These are phyloP conservation scores for Stegastes partitus DNA, from an alignment of 2,113 vertebrate species.

Conservation along the genomic window DNA sequence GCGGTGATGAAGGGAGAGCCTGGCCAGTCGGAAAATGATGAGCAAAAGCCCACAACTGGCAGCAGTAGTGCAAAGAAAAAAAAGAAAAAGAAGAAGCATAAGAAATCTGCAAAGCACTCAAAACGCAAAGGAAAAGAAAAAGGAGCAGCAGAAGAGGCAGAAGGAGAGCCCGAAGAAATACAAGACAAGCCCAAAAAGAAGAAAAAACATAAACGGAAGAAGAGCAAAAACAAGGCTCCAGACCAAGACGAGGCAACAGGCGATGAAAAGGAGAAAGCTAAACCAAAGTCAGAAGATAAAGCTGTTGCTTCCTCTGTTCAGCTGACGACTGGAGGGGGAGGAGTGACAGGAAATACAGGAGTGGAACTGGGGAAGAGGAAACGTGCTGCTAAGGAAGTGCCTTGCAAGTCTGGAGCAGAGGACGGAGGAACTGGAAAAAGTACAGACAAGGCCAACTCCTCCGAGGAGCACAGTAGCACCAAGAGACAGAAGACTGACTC, in stretches of 20 bases:
- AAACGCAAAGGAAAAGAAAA: constrained; percentile 90
- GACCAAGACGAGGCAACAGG: constrained; percentile 66
- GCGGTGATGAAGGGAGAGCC: constrained; percentile 50
- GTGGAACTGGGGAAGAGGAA: constrained; percentile 86
- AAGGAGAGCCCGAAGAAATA: constrained; percentile 78
- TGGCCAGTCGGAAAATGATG: constrained; percentile 59
- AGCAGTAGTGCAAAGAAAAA: constrained; percentile 85
- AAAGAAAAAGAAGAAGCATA: constrained; percentile 98
- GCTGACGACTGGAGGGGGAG: constrained; percentile 33
- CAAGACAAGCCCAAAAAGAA: constrained; percentile 93
- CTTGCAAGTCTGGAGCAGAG: constrained; percentile 80
- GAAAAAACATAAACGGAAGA: constrained; percentile 94
- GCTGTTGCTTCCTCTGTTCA: constrained; percentile 48
- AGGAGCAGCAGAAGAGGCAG: constrained; percentile 79
- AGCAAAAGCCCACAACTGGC: constrained; percentile 69
- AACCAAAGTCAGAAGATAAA: constrained; percentile 79
- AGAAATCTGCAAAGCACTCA: constrained; percentile 94
- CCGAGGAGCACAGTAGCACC: constrained; percentile 86
- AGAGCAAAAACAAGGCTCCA: constrained; percentile 84
- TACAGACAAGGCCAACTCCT: constrained; percentile 76
- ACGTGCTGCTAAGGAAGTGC: constrained; percentile 84
- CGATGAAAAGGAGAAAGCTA: constrained; percentile 76
- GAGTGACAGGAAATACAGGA: constrained; percentile 66
- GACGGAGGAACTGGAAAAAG: constrained; percentile 69
- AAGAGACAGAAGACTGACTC: constrained; percentile 83